Base-by-base conservation (phyloP, 2,888 invertebrate species). In the Caenorhabditis zanzibari region DNA sequence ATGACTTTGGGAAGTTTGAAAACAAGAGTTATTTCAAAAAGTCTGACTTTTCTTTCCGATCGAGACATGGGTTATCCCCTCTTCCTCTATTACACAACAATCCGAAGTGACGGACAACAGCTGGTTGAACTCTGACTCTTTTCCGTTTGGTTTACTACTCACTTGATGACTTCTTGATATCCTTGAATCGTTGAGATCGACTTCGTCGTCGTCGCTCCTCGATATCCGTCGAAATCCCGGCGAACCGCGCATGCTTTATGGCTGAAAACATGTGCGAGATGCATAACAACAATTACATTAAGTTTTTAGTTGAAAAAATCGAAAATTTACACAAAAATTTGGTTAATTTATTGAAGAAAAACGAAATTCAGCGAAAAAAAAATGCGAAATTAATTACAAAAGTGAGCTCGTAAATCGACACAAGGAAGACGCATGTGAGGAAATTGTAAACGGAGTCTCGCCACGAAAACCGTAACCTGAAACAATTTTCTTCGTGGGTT, bases 121-220 rank as follows among this genome's bases (percentile, higher is more conserved):
- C 71, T 77, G 77, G 71, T 47, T 77, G 77, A 77, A 69, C 77
- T 77, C 69, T 77, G 77, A 71, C 71, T 56, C n/a, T 22, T 61
- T 32, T 24, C 22, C 16, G 24, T 44, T 19, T 9, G 7, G n/a
- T 32, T 14, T 28, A 22, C 26, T 28, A 61, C 74, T 74, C 28
- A 64, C 64, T 47, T 66, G 32, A 56, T 38, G 19, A 41, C 32
- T 26, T 44, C 64, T 32, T 32, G 52, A 52, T 49, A 63, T 63
- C 32, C 49, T 19, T 44, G 64, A 44, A 12, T 44, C 32, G n/a
- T n/a, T n/a, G n/a, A n/a, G n/a, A n/a, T n/a, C n/a, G n/a, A n/a
- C n/a, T n/a, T n/a, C n/a, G n/a, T n/a, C n/a, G 64, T 68, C 47
- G 47, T 10, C 19, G 47, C 19, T 47, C 7, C 7, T 49, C 66